phyloP scores from a whole-genome alignment of 2,797 vertebrate genomes.

The Cyclura pinguis region DNA sequence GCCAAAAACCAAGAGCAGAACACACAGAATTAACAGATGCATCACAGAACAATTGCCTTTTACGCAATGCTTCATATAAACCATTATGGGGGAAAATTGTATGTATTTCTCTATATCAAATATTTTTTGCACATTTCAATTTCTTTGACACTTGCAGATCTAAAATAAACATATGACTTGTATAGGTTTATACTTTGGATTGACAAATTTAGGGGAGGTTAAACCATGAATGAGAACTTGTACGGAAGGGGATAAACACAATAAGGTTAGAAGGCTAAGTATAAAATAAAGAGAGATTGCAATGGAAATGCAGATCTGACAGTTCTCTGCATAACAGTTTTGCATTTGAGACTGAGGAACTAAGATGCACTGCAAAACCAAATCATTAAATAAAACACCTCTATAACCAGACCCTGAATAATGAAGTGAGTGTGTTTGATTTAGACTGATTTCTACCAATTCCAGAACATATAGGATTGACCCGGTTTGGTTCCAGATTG shows the following conservation, averaged over 20 bases:
- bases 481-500: no score
- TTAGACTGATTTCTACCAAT: no score
- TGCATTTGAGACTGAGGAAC: background rate
- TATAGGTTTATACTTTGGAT: background rate
- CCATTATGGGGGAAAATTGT: background rate
- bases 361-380: background rate
- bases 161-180: background rate
- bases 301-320: background rate
- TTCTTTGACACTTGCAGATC: background rate
- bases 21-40: slow-evolving; percentile 18
- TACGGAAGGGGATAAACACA: background rate
- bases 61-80: slow-evolving; percentile 4
- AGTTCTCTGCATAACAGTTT: background rate
- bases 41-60: slow-evolving; percentile 10
- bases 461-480: no score
- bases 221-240: background rate
- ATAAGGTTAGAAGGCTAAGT: background rate
- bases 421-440: no score
- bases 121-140: background rate
- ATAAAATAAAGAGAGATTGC: background rate
- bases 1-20: slow-evolving; percentile 15
- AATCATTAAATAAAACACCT: background rate
- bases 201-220: background rate
- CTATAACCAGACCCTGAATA: background rate
- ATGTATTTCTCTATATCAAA: background rate